Evolutionary conservation across 2,113 vertebrate genomes (phyloP), one percentile per base, ranked within the genome.

Genomic region (Neogobius melanostomus): DNA sequence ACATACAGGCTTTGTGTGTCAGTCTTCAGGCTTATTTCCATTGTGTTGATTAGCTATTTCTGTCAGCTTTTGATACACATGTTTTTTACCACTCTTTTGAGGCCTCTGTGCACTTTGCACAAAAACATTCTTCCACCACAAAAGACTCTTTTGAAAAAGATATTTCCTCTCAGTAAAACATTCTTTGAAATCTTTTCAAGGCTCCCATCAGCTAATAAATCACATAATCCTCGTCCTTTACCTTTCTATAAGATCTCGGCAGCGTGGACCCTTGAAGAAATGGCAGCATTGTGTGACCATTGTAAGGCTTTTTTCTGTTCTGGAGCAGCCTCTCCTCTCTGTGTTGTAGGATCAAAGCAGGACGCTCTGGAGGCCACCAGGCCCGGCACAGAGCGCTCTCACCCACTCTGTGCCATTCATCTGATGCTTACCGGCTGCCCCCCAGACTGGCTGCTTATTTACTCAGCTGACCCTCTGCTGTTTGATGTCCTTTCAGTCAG

Each of bases 371-470:
- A 77, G 85, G 81, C 90, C 86, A 84, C 72, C 80, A 85, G 65
- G 69, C 72, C 42, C 51, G 62, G 57, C 21, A 1, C 74, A 74
- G 81, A 85, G 69, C 86, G 85, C 79, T 80, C 83, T 88, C 88
- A 85, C 89, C 88, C 90, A 86, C 90, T 61, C 83, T 76, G 72
- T 77, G 81, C 69, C 77, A 88, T 90, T 90, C 84, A 90, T 89
- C 86, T 88, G 71, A 51, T 71, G 62, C 70, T 74, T 87, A 82
- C 66, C 80, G 80, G 76, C 16, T 17, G 61, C 71, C 64, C 61
- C 0, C 59, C 67, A 80, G 36, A 71, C 82, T 72, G 74, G 63
- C 82, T 82, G 77, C 72, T 71, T 90, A 85, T 91, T 90, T 89
- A 85, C 87, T 87, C 90, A 90, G 89, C 90, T 89, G 89, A 91